Conservation (phyloP, 2,113 vertebrate species). For the Pycnonotus jocosus region DNA sequence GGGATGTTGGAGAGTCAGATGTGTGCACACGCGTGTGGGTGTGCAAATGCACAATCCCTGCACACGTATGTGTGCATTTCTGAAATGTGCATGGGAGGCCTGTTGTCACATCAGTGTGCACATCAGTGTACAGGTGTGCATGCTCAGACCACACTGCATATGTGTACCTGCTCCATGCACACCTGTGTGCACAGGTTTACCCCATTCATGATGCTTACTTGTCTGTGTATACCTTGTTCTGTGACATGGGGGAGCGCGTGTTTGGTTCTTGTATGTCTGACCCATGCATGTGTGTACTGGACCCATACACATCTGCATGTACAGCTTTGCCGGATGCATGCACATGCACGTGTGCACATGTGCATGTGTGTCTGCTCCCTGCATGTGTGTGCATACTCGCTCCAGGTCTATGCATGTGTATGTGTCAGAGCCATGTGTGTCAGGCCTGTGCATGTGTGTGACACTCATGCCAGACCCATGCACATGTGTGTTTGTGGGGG, state of each 20-base stretch:
- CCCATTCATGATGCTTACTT: rapidly evolving
- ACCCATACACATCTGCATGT: not conserved
- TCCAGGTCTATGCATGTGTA: rapidly evolving
- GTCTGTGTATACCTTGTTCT: not conserved
- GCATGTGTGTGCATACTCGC: rapidly evolving
- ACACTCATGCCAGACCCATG: not conserved
- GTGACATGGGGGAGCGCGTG: not conserved
- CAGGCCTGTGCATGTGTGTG: not conserved
- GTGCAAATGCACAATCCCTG: not conserved
- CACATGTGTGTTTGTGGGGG: not conserved
- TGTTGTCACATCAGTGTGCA: not conserved
- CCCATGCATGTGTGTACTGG: not conserved
- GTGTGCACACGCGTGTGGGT: rapidly evolving
- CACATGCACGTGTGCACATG: not conserved
- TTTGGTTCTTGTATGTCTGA: not conserved
- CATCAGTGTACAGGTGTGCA: not conserved
- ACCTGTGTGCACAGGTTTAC: not conserved
- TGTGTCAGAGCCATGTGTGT: not conserved
- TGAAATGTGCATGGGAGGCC: not conserved
- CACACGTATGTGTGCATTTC: rapidly evolving
- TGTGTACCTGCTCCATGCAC: not conserved
- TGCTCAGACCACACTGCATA: not conserved
- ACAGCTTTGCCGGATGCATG: not conserved
- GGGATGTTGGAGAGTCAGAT: not conserved
- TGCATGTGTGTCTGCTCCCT: not conserved